Conservation (phyloP, 2,888 invertebrate species). For the Nasonovia ribisnigri region DNA sequence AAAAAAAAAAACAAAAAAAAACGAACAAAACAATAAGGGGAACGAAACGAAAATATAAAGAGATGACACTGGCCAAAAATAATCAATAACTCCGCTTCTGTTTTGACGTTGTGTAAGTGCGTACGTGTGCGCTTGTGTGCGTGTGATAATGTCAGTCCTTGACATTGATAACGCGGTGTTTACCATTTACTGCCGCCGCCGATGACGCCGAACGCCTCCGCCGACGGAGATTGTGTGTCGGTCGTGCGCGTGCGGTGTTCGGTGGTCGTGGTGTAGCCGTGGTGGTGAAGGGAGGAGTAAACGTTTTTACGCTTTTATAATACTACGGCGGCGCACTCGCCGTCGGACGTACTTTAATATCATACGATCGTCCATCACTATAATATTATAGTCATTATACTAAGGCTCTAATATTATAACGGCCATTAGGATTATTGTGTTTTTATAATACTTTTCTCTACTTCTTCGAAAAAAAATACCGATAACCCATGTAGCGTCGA, state of each 20-base stretch:
- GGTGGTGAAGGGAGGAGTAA: not conserved
- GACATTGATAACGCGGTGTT: conserved; percentile 57
- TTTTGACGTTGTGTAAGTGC: not conserved
- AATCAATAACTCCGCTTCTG: conserved; percentile 51
- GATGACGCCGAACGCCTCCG: not conserved
- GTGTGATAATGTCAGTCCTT: conserved; percentile 45
- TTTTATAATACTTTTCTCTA: not conserved
- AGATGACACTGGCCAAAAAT: conserved; percentile 22
- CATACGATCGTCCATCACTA: too few relatives aligned
- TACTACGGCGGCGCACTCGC: not conserved
- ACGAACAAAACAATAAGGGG: not conserved
- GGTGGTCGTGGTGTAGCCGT: not conserved
- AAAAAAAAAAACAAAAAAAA: not conserved
- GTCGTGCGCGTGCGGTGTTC: not conserved
- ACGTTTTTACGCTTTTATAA: not conserved
- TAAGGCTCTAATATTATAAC: too few relatives aligned
- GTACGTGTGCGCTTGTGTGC: not conserved
- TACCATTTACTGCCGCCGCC: not conserved
- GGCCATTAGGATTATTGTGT: not conserved
- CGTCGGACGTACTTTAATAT: not conserved
- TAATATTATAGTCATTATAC: too few relatives aligned
- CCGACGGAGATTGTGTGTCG: not conserved
- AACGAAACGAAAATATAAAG: not conserved
- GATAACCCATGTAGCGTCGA: not conserved
- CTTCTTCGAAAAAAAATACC: not conserved